Base-by-base conservation (phyloP, 2,113 vertebrate genomes). In the Xiphophorus hellerii region DNA sequence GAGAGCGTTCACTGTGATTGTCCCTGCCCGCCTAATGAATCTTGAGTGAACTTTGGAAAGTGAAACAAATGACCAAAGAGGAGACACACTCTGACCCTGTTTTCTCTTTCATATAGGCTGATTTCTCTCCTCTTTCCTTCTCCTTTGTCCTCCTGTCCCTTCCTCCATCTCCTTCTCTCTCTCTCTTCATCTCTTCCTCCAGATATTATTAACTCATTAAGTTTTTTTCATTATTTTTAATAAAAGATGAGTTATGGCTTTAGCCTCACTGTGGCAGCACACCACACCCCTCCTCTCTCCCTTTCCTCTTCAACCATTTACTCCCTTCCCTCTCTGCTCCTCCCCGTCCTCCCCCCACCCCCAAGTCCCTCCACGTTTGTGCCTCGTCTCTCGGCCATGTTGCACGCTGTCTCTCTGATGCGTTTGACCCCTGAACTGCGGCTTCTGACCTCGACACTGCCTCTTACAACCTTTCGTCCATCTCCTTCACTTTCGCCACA, bases 241-340 rank as follows among this genome's bases (percentile, higher is more conserved):
- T 93, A 93, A 93, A 93, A 93, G 92, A 93, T 93, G 93, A 92
- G 93, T 93, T 92, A 93, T 93, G 92, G 90, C 92, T 93, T 92
- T 89, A 93, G 93, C 92, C 87, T 93, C 88, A 78, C 84, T 87
- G 89, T 89, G 90, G 86, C 91, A 92, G 87, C 88, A 81, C 51
- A 82, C 82, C 44, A 31, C 77, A 74, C 65, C 69, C 77, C 61
- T 71, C 63, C 71, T 77, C 62, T 39, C 80, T 73, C 63, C 66
- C 44, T 69, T 63, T 68, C 73, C 78, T 74, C 64, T 82, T 83
- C 67, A 76, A 73, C 82, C 62, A 42, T 78, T 77, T 78, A 69
- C 66, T 73, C 77, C 78, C 35, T 73, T 63, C 62, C 73, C 37
- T 39, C 35, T 30, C 75, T 54, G 35, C 33, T 67, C 54, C 33